Conservation (phyloP, 2,113 vertebrate genomes). For the Peucedramus taeniatus region DNA sequence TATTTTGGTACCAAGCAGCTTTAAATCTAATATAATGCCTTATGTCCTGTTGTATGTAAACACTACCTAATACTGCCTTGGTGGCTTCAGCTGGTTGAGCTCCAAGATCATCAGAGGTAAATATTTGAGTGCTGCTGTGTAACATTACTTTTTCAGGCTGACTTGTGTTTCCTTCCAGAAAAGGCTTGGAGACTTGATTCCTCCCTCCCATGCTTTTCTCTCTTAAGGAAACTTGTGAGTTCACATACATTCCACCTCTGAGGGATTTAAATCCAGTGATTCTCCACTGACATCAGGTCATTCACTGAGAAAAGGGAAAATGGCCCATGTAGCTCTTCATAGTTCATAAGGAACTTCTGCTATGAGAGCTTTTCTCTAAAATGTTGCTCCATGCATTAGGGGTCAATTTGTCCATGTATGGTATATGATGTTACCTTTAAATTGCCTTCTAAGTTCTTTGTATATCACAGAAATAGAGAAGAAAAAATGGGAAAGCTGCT, state of each 20-base stretch:
- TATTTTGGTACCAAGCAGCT: not conserved
- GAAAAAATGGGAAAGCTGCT: not conserved
- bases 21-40: not conserved
- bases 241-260: not conserved
- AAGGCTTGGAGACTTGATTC: not conserved
- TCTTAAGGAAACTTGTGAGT: not conserved
- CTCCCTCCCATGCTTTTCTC: not conserved
- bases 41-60: not conserved
- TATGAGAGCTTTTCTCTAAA: not conserved
- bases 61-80: not conserved
- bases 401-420: not conserved
- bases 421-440: not conserved
- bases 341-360: not conserved
- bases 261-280: not conserved
- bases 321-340: not conserved
- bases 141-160: not conserved
- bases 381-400: not conserved
- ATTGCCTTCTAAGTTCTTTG: not conserved
- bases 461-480: not conserved
- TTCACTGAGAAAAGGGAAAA: not conserved
- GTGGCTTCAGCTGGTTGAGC: slow-evolving; percentile 11
- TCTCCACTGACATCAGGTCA: not conserved
- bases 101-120: not conserved
- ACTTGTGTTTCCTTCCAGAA: not conserved
- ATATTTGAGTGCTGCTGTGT: not conserved